Evolutionary conservation across 2,797 vertebrate genomes (phyloP).

Genomic region (Melanotaenia pygmaea): DNA sequence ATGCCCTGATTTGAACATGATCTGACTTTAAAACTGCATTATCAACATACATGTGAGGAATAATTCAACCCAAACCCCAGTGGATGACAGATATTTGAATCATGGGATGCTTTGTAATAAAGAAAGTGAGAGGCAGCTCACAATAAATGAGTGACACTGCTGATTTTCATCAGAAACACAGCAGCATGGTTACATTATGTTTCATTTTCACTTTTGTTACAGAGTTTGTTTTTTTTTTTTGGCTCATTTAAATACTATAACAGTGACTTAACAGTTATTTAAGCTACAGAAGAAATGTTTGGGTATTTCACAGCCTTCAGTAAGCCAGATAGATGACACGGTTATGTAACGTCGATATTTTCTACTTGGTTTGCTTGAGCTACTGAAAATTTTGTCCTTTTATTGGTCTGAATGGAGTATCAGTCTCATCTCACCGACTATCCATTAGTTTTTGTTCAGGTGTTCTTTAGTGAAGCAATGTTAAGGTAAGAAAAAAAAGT

Average conservation of each 20-base stretch:
- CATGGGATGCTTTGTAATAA: conserved; percentile 39
- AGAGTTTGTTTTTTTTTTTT: background rate
- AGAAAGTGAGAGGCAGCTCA: conserved; percentile 35
- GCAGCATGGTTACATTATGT: conserved; percentile 11
- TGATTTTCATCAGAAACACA: conserved; percentile 33
- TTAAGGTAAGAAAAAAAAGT: background rate
- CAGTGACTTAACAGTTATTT: background rate
- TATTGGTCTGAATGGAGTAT: background rate
- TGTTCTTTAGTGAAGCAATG: background rate
- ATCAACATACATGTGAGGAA: background rate
- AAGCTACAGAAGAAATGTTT: conserved; percentile 5
- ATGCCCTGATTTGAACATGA: conserved; percentile 7
- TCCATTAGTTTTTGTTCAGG: background rate
- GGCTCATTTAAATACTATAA: background rate
- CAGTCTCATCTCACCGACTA: background rate
- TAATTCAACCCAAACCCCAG: conserved; percentile 17
- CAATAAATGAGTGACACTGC: conserved; percentile 39
- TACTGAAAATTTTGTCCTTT: background rate
- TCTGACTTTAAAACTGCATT: background rate
- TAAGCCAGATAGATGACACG: conserved; percentile 4
- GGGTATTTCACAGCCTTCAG: background rate
- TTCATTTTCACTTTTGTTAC: background rate
- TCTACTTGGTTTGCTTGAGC: background rate
- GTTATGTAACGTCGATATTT: conserved; percentile 3
- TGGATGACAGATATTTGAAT: conserved; percentile 33